Evolutionary conservation across 2,797 vertebrate genomes (phyloP).

Genomic region (Agapornis canus): DNA sequence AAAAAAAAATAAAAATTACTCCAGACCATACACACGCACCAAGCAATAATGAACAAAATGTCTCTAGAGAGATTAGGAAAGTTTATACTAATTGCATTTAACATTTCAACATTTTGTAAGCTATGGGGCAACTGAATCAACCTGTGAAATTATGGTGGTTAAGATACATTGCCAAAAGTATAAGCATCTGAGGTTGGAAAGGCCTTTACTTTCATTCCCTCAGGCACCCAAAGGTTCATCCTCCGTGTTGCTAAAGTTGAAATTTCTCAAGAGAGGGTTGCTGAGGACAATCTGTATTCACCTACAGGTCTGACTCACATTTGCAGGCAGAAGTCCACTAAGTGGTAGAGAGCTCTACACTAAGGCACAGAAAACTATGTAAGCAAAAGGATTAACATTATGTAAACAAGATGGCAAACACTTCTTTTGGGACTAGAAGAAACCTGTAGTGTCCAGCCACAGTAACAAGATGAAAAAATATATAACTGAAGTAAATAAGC

Average conservation of each 20-base stretch:
- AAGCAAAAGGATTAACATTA: background rate
- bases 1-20: background rate
- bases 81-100: constrained; percentile 44
- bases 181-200: background rate
- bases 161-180: background rate
- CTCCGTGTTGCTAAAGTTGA: background rate
- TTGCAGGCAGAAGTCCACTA: background rate
- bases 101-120: constrained; percentile 14
- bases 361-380: background rate
- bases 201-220: constrained; percentile 1
- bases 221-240: background rate
- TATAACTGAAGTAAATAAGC: background rate
- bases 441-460: background rate
- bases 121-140: constrained; percentile 21
- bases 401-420: background rate
- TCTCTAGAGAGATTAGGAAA: background rate
- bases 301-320: background rate
- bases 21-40: background rate
- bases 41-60: background rate
- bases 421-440: background rate
- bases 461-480: background rate
- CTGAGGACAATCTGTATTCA: background rate
- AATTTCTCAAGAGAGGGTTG: background rate
- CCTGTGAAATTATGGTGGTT: background rate
- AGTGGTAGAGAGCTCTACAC: background rate